These are phyloP conservation scores for Felis chaus DNA, from an alignment of 2,113 vertebrate species.

Conservation along the genomic window DNA sequence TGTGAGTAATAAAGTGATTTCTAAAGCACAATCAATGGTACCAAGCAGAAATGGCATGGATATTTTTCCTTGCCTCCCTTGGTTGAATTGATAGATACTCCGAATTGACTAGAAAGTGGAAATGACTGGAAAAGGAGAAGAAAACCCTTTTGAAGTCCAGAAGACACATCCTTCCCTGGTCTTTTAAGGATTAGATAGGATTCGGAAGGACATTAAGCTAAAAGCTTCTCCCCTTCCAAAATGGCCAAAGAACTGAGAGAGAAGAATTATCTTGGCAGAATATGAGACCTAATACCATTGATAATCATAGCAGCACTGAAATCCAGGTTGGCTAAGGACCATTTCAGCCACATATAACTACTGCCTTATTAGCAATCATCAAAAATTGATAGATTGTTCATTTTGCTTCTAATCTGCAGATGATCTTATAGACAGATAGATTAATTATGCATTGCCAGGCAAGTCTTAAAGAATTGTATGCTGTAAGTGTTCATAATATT, in stretches of 20 bases:
- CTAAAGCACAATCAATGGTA: not conserved
- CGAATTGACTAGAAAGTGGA: not conserved
- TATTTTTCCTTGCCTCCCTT: too few relatives aligned
- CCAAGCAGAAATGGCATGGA: accelerated
- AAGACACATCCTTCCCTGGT: not conserved
- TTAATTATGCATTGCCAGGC: not conserved
- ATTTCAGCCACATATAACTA: not conserved
- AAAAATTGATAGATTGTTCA: not conserved
- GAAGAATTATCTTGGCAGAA: not conserved
- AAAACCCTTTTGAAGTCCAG: not conserved
- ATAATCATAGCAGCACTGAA: not conserved
- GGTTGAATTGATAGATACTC: not conserved
- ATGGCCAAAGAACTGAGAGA: not conserved
- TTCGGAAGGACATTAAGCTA: not conserved
- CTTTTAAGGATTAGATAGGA: not conserved
- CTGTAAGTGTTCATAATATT: not conserved
- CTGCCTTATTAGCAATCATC: not conserved
- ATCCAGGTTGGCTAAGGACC: not conserved
- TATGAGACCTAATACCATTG: not conserved
- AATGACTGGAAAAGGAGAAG: not conserved
- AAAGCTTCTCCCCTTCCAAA: not conserved
- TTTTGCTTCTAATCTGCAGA: not conserved
- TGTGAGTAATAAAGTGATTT: not conserved
- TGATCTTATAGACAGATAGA: not conserved
- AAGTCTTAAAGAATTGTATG: not conserved